Base-by-base conservation (phyloP, 2,113 vertebrate genomes). In the Zapornia atra region DNA sequence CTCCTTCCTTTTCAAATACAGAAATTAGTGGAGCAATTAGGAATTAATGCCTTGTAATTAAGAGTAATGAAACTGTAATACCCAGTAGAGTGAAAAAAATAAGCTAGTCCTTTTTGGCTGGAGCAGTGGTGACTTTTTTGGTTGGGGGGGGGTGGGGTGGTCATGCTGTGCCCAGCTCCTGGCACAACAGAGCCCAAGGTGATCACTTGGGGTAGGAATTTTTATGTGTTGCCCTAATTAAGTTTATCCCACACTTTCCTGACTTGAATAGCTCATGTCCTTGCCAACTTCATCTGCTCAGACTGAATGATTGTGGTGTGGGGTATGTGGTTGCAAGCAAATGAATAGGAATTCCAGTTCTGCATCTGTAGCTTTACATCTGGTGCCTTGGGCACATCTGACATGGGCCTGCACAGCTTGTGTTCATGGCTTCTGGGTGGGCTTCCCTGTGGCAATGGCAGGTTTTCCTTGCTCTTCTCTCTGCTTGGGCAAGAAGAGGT, bases 1-100 rank as follows among this genome's bases (percentile, higher is more conserved):
- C 78, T 91, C 33, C 86, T 94, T 94, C 90, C 91, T 92, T 48
- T 82, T 13, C 78, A 51, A 86, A 92, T 50, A 13, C 38, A 85
- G 70, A 78, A 94, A 96, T 94, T 94, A 92, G 63, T 71, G 66
- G 84, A 53, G 88, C 73, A 94, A 97, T 97, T 97, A 93, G 42
- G 46, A 97, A 82, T 92, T 94, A 53, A 82, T 85, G 85, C 71
- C 81, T 68, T 94, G 80, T 88, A 95, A 96, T 95, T 94, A 93
- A 93, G 17, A 50, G 42, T 73, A 82, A 86, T 90, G 90, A 79
- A 88, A 7, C 48, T 91, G n/a, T n/a, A 13, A 13, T 50, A 18
- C 19, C 46, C 38, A 31, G 66, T 6, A 46, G 31, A 38, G 80
- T 12, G 42, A 64, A 91, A 64, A 91, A 78, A 86, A 4, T 5